Evolutionary conservation across 2,888 invertebrate genomes (phyloP).

Genomic region (Amitus sp.): DNA sequence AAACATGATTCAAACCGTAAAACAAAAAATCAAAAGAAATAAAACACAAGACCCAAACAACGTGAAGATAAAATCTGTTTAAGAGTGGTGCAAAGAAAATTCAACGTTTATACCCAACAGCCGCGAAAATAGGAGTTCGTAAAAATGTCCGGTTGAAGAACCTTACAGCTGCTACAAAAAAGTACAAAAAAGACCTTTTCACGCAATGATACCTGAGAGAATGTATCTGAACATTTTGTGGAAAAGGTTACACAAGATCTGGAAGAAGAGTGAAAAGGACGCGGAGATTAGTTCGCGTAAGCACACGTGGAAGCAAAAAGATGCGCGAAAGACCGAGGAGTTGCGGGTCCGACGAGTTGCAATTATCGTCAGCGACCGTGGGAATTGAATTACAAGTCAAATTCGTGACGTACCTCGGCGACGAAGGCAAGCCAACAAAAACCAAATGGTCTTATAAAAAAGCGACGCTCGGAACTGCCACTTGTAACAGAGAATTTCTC

Average conservation of each 20-base stretch:
- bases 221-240: neutral
- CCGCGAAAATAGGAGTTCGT: too few relatives aligned
- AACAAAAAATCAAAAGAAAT: too few relatives aligned
- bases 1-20: too few relatives aligned
- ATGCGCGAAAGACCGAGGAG: conserved; percentile 40
- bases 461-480: neutral
- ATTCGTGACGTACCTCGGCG: conserved; percentile 48
- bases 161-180: conserved; percentile 17
- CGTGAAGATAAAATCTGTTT: too few relatives aligned
- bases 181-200: conserved; percentile 7
- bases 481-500: too few relatives aligned
- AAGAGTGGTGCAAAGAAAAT: too few relatives aligned
- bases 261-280: conserved; percentile 22
- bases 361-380: conserved; percentile 61
- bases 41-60: too few relatives aligned
- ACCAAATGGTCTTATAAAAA: conserved; percentile 24
- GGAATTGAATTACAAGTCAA: conserved; percentile 61
- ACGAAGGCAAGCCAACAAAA: conserved; percentile 39
- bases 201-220: neutral
- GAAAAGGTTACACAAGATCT: neutral
- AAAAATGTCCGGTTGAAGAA: too few relatives aligned
- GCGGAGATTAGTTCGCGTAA: conserved; percentile 7
- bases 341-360: conserved; percentile 40
- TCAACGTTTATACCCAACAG: too few relatives aligned
- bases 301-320: conserved; percentile 32